Evolutionary conservation across 2,113 vertebrate species (phyloP).

Genomic region (Sylvia atricapilla): DNA sequence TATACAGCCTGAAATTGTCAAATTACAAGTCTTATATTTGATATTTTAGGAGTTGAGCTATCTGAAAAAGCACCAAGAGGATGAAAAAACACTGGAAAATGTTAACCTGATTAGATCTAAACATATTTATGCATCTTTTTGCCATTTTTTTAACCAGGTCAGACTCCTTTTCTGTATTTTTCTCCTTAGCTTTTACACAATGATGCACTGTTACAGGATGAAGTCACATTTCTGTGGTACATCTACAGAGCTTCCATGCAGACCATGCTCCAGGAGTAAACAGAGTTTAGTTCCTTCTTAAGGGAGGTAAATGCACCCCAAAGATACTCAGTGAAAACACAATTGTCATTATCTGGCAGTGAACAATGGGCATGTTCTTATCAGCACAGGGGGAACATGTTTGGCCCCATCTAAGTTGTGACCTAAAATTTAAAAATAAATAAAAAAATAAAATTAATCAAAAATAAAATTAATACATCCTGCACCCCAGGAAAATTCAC

Average conservation of each 20-base stretch:
- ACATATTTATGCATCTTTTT: background rate
- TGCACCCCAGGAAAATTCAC: background rate
- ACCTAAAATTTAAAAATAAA: background rate
- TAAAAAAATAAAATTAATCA: background rate
- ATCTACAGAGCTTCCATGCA: background rate
- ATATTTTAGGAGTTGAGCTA: background rate
- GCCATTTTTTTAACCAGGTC: fast-evolving
- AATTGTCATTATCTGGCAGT: background rate
- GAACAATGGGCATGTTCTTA: background rate
- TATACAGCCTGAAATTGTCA: background rate
- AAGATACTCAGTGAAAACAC: background rate
- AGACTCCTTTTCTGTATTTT: background rate
- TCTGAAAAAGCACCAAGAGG: background rate
- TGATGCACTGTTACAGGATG: background rate
- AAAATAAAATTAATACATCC: background rate
- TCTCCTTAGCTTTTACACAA: background rate
- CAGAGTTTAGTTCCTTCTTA: background rate
- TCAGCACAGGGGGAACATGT: background rate
- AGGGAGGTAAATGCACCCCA: background rate
- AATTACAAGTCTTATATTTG: background rate
- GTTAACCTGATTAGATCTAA: background rate
- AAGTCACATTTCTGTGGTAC: background rate
- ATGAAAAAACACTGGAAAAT: background rate
- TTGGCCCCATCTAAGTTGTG: background rate
- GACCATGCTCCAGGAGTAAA: background rate